These are phyloP conservation scores for Drosophila buzzatii DNA, from an alignment of 2,888 invertebrate genomes.

Conservation along the genomic window DNA sequence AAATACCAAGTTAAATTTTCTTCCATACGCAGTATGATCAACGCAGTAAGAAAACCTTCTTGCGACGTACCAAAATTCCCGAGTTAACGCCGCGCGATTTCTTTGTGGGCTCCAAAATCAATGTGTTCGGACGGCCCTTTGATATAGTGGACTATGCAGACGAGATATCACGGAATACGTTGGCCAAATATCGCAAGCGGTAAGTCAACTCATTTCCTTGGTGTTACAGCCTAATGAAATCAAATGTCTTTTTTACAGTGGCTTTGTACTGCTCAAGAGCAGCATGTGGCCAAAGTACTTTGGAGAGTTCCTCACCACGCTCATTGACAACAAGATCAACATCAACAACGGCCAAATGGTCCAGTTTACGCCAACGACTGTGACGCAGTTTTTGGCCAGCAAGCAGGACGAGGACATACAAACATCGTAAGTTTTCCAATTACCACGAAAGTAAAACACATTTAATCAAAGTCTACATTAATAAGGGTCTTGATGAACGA, in stretches of 20 bases:
- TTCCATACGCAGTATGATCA: conserved; percentile 87
- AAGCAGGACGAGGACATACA: conserved; percentile 87
- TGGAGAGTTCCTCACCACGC: conserved; percentile 90
- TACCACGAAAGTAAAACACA: neutral
- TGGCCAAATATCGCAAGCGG: conserved; percentile 89
- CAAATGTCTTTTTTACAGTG: conserved; percentile 85
- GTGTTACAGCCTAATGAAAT: no score
- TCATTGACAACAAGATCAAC: conserved; percentile 88
- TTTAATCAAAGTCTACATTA: neutral
- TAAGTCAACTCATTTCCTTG: conserved; percentile 79
- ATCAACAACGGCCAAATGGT: conserved; percentile 91
- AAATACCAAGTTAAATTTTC: neutral
- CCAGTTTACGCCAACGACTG: conserved; percentile 88
- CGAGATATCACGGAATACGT: conserved; percentile 87
- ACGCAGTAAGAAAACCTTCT: conserved; percentile 88
- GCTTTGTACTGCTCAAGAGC: conserved; percentile 92
- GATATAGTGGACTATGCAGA: conserved; percentile 91
- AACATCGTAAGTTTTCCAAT: conserved; percentile 87
- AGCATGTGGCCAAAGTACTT: conserved; percentile 88
- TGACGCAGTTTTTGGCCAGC: conserved; percentile 88
- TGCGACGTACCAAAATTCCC: conserved; percentile 89
- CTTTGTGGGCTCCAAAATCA: conserved; percentile 90
- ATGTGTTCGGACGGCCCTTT: conserved; percentile 90
- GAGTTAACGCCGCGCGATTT: conserved; percentile 89
- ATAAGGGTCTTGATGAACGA: conserved; percentile 79